Conservation (phyloP, 2,797 vertebrate genomes). For the Leuciscus waleckii region DNA sequence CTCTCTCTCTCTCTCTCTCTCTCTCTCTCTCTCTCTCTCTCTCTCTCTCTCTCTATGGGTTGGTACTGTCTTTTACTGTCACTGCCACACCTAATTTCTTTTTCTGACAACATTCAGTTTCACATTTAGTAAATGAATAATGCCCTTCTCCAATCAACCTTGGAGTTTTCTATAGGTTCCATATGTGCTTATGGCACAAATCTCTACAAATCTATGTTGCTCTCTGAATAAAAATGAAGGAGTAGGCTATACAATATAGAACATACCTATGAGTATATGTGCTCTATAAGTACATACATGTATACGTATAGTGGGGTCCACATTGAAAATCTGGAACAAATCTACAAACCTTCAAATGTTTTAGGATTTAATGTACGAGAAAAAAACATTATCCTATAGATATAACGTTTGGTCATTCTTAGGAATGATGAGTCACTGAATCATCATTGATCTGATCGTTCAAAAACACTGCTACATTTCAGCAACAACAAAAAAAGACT, state of each 20-base stretch:
- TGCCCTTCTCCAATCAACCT: not conserved
- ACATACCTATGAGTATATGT: too few relatives aligned
- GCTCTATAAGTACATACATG: too few relatives aligned
- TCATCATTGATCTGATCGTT: too few relatives aligned
- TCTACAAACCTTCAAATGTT: not conserved
- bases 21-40: not conserved
- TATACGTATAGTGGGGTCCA: too few relatives aligned
- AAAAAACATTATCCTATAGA: not conserved
- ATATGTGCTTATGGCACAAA: too few relatives aligned
- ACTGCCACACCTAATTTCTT: not conserved
- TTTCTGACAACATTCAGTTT: constrained; percentile 36
- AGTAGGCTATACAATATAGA: too few relatives aligned
- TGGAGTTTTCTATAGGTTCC: not conserved
- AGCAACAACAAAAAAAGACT: too few relatives aligned
- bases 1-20: not conserved
- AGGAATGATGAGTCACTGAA: too few relatives aligned
- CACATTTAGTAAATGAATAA: not conserved
- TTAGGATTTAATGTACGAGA: not conserved
- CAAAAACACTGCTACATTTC: too few relatives aligned
- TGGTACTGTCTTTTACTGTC: not conserved
- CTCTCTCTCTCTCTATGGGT: constrained; percentile 53
- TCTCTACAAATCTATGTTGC: not conserved
- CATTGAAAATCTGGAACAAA: not conserved
- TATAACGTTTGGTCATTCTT: not conserved
- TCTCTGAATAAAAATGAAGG: too few relatives aligned